Conservation (phyloP, 2,888 invertebrate genomes). For the Parnassius apollo region DNA sequence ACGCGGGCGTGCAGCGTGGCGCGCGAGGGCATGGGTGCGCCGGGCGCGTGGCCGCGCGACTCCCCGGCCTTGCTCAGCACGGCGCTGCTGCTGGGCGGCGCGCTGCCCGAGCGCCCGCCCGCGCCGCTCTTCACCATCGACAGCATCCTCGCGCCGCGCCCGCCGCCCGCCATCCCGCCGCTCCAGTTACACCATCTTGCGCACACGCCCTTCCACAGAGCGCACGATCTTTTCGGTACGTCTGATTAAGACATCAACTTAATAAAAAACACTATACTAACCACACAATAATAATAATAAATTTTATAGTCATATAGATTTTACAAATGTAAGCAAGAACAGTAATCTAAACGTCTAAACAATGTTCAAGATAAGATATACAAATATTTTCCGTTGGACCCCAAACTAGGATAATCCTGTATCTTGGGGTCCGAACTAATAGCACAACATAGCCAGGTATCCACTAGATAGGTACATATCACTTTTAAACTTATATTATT, state of each 20-base stretch:
- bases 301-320: too few species aligned
- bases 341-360: too few species aligned
- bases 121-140: slow-evolving; percentile 90
- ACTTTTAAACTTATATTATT: too few species aligned
- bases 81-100: slow-evolving; percentile 49
- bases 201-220: slow-evolving; percentile 84
- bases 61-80: slow-evolving; percentile 77
- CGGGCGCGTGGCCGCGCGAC: slow-evolving; percentile 63
- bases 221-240: slow-evolving; percentile 91
- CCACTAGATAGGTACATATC: too few species aligned
- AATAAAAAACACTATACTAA: too few species aligned
- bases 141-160: slow-evolving; percentile 90
- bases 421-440: too few species aligned
- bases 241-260: neutral
- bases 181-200: slow-evolving; percentile 81
- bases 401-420: too few species aligned
- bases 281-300: too few species aligned
- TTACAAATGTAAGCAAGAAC: too few species aligned
- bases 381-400: too few species aligned
- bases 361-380: too few species aligned
- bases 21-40: slow-evolving; percentile 65
- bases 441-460: too few species aligned
- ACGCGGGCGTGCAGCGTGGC: slow-evolving; percentile 44
- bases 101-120: slow-evolving; percentile 72
- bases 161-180: slow-evolving; percentile 81